Evolutionary conservation across 2,113 vertebrate genomes (phyloP), one percentile per base, ranked within the genome.

Genomic region (Martes martes): DNA sequence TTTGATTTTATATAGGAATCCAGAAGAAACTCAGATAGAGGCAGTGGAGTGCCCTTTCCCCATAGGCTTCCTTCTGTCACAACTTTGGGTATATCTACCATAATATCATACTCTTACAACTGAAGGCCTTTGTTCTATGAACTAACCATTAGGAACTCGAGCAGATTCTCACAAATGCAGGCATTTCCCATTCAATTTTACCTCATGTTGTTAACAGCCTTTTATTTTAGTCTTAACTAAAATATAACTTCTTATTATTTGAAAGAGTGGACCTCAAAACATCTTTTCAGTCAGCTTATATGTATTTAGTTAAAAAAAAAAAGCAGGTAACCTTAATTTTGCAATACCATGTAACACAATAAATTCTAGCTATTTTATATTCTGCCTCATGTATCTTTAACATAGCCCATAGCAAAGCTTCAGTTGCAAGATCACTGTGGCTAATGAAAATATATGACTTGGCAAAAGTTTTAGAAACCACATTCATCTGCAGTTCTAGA

Each of bases 371-470:
- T 98, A 63, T 81, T 97, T 97, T 63, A 4, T 76, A 69, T 96
- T 95, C 71, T 97, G 87, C 78, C 94, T 97, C 95, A 96, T 96
- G 50, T 89, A 92, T 63, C 91, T 95, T 98, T 97, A 95, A 80
- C 78, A 95, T 67, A 93, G 89, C 89, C 97, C 45, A 65, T 94
- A 91, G 92, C 76, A 83, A 96, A 97, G 47, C 19, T 96, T 94
- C 55, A 91, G 73, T 6, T 36, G 33, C 93, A 96, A 57, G 1
- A 3, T 84, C 55, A 52, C 81, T 82, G 36, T 89, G 21, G 45
- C 39, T 89, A 96, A 95, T n/a, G 52, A 94, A 93, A 97, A 96
- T 52, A 91, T 67, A 76, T 82, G 90, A 94, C 3, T 2, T 4
- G 0, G 57, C 82, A 97, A 97, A 69, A 83, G 69, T 89, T 96